These are phyloP conservation scores for Andrena bucephala DNA, from an alignment of 2,888 invertebrate species.

Conservation along the genomic window DNA sequence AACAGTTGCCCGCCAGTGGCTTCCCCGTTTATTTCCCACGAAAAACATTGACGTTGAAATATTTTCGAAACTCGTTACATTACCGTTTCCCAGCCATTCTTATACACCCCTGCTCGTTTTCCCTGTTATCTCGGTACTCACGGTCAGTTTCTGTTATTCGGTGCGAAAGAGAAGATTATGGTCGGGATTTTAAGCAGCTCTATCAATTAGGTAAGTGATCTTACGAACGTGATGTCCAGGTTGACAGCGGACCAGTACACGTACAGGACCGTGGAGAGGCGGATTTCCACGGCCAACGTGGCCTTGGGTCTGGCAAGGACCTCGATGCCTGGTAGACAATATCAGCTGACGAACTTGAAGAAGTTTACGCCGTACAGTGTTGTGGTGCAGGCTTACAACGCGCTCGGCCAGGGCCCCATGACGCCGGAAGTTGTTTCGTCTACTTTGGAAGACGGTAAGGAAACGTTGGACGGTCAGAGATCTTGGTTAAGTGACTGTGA, in stretches of 20 bases:
- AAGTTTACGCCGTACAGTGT: slow-evolving; percentile 86
- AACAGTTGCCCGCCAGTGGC: slow-evolving; percentile 29
- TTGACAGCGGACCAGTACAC: slow-evolving; percentile 80
- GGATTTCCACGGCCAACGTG: slow-evolving; percentile 82
- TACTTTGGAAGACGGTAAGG: slow-evolving; percentile 86
- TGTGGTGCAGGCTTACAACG: slow-evolving; percentile 86
- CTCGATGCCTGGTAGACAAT: slow-evolving; percentile 82
- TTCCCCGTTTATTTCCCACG: slow-evolving; percentile 48
- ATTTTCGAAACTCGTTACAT: slow-evolving; percentile 23
- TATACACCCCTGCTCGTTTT: not conserved
- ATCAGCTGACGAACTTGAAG: slow-evolving; percentile 84
- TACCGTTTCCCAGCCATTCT: not conserved
- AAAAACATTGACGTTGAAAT: slow-evolving; percentile 42
- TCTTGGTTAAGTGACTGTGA: not conserved
- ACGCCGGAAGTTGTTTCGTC: slow-evolving; percentile 86
- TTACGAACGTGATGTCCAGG: slow-evolving; percentile 54
- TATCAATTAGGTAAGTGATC: no score
- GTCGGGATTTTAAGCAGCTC: no score
- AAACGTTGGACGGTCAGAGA: not conserved
- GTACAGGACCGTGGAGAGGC: slow-evolving; percentile 82
- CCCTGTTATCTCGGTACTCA: no score
- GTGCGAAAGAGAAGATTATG: no score
- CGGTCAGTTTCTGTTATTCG: no score
- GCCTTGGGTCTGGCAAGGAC: slow-evolving; percentile 82
- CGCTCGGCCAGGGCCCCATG: slow-evolving; percentile 86